phyloP scores from a whole-genome alignment of 2,888 invertebrate species.

The Lypha dubia region DNA sequence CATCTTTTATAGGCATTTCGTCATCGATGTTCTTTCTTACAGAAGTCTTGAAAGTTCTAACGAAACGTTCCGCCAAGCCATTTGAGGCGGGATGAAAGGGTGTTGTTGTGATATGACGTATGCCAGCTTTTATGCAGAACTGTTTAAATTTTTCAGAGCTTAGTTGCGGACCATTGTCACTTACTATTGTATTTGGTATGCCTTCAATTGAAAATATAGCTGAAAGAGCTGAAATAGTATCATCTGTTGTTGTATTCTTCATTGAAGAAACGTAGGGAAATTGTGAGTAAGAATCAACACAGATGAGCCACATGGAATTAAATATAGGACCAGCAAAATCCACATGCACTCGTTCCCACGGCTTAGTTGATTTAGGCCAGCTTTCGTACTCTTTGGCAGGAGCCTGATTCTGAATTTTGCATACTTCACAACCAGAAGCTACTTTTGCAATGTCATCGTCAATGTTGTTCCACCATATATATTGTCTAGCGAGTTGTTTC shows the following conservation, averaged over 20 bases:
- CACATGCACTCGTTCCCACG: background rate
- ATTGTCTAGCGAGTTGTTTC: conserved; percentile 13
- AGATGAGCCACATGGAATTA: background rate
- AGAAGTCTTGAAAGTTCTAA: conserved; percentile 6
- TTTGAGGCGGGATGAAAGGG: background rate
- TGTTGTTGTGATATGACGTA: background rate
- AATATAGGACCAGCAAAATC: background rate
- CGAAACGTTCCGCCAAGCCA: background rate
- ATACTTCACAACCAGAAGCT: background rate
- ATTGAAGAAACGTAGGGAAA: background rate
- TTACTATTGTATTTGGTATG: background rate
- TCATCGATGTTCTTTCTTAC: conserved; percentile 50
- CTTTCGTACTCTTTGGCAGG: background rate
- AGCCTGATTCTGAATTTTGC: background rate
- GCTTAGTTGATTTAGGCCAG: background rate
- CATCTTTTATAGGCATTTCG: conserved; percentile 35
- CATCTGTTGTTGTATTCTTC: background rate
- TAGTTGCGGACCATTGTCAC: background rate
- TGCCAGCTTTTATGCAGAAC: background rate
- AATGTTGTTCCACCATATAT: conserved; percentile 10
- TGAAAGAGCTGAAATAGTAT: background rate
- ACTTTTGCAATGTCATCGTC: background rate
- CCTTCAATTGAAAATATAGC: background rate
- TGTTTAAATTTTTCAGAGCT: background rate
- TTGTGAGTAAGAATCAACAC: background rate